Evolutionary conservation across 2,797 vertebrate genomes (phyloP).

Genomic region (Lerista edwardsae): DNA sequence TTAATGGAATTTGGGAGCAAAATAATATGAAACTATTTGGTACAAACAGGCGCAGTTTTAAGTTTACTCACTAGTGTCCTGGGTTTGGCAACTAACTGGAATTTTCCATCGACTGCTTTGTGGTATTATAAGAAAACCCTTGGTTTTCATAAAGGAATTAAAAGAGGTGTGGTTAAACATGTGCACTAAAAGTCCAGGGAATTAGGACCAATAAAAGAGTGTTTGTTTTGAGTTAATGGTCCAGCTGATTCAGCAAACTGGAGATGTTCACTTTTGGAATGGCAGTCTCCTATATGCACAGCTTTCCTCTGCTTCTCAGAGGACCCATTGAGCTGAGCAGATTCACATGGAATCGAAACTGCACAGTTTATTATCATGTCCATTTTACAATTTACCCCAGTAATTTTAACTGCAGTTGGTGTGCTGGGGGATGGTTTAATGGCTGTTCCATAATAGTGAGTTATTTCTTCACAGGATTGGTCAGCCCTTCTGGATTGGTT

Average conservation of each 20-base stretch:
- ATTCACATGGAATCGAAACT: conserved; percentile 11
- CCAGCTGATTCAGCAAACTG: neutral
- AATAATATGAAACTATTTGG: neutral
- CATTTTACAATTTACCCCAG: neutral
- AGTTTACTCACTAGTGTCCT: neutral
- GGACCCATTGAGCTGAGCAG: conserved; percentile 8
- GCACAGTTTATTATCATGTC: neutral
- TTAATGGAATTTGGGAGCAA: neutral
- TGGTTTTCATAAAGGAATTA: neutral
- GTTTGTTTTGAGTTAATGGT: neutral
- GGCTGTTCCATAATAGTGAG: neutral
- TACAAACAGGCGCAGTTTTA: conserved; percentile 2
- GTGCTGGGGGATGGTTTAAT: conserved; percentile 26
- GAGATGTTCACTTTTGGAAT: neutral
- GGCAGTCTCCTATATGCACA: rapidly evolving
- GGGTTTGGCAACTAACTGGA: neutral
- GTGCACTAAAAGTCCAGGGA: neutral
- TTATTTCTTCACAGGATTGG: neutral
- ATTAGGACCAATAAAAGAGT: neutral
- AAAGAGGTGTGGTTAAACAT: neutral
- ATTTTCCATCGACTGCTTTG: neutral
- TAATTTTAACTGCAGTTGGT: neutral
- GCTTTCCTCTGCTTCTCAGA: neutral
- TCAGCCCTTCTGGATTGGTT: conserved; percentile 31
- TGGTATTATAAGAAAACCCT: neutral